These are phyloP conservation scores for Bathynomus jamesi DNA, from an alignment of 1,140 invertebrate genomes.

Conservation along the genomic window DNA sequence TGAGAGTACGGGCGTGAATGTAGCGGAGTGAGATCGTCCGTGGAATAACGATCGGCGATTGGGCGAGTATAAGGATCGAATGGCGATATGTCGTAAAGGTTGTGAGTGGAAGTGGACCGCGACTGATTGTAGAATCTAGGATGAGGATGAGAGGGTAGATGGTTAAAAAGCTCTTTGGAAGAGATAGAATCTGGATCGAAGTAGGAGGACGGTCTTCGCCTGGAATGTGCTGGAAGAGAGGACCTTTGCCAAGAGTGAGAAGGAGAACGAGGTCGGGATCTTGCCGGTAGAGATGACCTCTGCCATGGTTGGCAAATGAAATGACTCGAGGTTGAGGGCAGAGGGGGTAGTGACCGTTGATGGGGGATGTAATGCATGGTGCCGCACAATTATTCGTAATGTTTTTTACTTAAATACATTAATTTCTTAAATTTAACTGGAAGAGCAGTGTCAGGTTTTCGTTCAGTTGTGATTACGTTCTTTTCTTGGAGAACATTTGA, in stretches of 20 bases:
- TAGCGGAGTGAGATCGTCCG: background rate
- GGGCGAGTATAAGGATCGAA: background rate
- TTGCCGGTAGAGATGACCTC: slow-evolving; percentile 8
- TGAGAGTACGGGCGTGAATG: background rate
- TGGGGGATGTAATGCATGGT: background rate
- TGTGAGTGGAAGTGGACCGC: background rate
- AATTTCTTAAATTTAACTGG: no score
- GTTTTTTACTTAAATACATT: no score
- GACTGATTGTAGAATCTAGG: background rate
- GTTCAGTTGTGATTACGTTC: no score
- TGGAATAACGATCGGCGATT: background rate
- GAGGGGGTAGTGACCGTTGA: background rate
- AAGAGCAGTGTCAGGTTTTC: no score
- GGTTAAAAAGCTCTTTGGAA: background rate
- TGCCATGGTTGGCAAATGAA: slow-evolving; percentile 7
- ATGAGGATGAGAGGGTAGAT: background rate
- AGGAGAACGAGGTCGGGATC: slow-evolving; percentile 8
- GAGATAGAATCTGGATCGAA: background rate
- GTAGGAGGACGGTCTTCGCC: background rate
- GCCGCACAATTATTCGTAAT: no score
- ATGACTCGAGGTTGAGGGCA: background rate
- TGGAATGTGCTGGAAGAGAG: slow-evolving; percentile 5
- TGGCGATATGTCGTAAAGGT: background rate
- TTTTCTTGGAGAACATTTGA: no score
- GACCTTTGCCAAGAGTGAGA: slow-evolving; percentile 11